Evolutionary conservation across 2,113 vertebrate genomes (phyloP).

Genomic region (Benitochromis conjunctus): DNA sequence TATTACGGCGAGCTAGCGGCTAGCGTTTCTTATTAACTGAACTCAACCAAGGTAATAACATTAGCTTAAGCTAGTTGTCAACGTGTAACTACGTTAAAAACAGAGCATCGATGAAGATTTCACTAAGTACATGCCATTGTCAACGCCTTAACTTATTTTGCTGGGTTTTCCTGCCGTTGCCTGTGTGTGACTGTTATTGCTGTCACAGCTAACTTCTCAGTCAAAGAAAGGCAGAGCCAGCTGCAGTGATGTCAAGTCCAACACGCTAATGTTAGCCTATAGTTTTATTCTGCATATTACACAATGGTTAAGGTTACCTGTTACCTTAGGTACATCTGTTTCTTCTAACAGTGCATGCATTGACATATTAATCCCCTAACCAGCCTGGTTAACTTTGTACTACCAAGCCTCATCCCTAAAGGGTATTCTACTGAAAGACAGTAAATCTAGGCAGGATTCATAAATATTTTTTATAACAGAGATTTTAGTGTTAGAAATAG

Average conservation of each 20-base stretch:
- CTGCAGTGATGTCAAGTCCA: conserved; percentile 15
- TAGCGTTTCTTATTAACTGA: neutral
- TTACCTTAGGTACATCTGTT: neutral
- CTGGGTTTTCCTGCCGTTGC: neutral
- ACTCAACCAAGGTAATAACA: neutral
- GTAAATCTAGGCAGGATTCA: neutral
- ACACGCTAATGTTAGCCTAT: neutral
- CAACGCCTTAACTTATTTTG: neutral
- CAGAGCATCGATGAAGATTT: neutral
- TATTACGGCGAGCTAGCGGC: neutral
- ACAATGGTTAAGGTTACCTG: neutral
- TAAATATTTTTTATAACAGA: neutral
- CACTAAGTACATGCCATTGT: neutral
- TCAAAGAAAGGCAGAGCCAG: neutral
- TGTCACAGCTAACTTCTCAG: conserved; percentile 7
- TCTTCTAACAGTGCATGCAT: neutral
- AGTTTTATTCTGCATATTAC: neutral
- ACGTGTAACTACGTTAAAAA: neutral
- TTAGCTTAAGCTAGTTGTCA: conserved; percentile 22
- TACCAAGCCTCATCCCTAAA: neutral
- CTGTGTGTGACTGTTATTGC: neutral
- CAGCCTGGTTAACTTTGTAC: neutral
- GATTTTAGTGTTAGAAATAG: neutral
- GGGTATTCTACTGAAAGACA: neutral
- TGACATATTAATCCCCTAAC: neutral